A percentile compares a stretch with the other conserved stretches of the same genome.
Evolutionary conservation across 2,113 vertebrate species (phyloP).

Genomic region (Gymnorhina tibicen): DNA sequence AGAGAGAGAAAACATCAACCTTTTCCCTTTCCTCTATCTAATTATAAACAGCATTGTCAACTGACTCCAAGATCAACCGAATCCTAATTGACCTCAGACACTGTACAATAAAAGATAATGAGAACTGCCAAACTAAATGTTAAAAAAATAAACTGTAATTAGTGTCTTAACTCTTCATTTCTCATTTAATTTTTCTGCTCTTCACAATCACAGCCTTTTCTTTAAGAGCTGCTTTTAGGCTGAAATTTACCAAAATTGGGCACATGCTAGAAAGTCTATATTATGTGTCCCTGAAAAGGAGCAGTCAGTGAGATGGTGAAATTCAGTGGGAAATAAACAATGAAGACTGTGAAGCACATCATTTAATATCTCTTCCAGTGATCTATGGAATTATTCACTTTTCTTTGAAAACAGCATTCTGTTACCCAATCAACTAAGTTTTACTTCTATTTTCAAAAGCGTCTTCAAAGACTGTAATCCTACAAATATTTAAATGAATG

Average conservation of each 20-base stretch:
- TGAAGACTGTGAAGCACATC: background rate
- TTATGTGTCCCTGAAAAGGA: slow-evolving; percentile 5
- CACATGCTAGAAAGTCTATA: background rate
- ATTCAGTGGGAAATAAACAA: background rate
- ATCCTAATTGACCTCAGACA: slow-evolving; percentile 46
- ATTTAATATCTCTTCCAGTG: background rate
- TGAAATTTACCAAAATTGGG: background rate
- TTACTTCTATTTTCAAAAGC: background rate
- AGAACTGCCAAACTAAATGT: slow-evolving; percentile 33
- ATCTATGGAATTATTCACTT: background rate
- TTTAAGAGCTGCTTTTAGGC: background rate
- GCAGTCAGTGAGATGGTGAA: background rate
- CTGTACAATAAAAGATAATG: background rate
- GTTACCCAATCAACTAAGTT: background rate
- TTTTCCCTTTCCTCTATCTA: slow-evolving; percentile 35
- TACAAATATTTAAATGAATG: background rate
- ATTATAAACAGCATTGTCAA: slow-evolving; percentile 51
- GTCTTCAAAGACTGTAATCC: background rate
- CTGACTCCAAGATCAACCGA: slow-evolving; percentile 31
- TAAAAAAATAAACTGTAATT: slow-evolving; percentile 18
- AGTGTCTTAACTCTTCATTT: slow-evolving; percentile 28
- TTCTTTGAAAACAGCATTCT: background rate
- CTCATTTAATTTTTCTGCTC: background rate
- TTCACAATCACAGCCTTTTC: background rate
- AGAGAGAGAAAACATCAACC: slow-evolving; percentile 33